Base-by-base conservation (phyloP, 1,140 invertebrate species). In the Aculops lycopersici region DNA sequence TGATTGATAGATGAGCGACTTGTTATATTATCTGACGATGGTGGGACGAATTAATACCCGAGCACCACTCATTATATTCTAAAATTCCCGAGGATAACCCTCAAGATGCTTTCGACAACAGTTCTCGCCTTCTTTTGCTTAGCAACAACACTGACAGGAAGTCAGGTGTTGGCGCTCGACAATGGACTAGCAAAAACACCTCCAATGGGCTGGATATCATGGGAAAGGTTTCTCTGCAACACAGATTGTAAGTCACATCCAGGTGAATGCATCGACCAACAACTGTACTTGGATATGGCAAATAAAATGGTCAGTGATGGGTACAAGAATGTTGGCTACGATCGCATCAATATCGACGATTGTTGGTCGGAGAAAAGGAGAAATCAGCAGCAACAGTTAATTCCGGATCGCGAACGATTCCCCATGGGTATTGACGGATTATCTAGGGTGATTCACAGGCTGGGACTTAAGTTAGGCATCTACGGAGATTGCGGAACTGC, bases 321-420 rank as follows among this genome's bases (percentile, higher is more conserved):
- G 3, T 90, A 83, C 54, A 72, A 72, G 17, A 70, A 69, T 21
- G 72, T 63, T 4, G 83, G 84, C 17, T 92, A 90, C 58, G 70
- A 84, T 52, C 84, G 83, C 53, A 70, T 90, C 41, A 86, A 81
- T 54, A 70, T 94, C 39, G 84, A 94, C 53, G 84, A 94, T 57
- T 94, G 84, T 56, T 94, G 83, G 83, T 58, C 80, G 42, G 74
- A 77, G 46, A 70, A 73, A 47, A 66, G 74, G 42, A 59, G 84
- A 36, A 71, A 72, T 51, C 41, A 41, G 13, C 52, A 61, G 12
- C 56, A 65, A 46, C 76, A 78, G 17, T 64, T 68, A 46, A 64
- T 94, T n/a, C 66, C 84, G 5, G 83, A 92, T 56, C 64, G 70
- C 37, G 62, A 69, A 43, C 56, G 84, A 45, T 94, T 94, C 58